Conservation (phyloP, 1,140 invertebrate species). For the Delia radicum region DNA sequence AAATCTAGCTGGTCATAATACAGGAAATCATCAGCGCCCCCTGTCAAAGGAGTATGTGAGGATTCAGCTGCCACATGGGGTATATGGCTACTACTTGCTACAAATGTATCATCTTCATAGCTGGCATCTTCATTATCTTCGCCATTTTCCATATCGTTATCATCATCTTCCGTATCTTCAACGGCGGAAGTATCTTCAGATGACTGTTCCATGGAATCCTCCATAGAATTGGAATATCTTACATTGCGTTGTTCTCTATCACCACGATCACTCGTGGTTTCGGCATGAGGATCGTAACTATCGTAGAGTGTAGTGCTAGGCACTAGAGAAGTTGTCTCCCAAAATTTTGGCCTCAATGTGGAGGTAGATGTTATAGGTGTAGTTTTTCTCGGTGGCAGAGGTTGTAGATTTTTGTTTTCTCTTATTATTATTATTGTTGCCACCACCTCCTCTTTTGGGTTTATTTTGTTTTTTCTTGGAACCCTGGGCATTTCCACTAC, state of each 20-base stretch:
- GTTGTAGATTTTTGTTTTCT: slow-evolving; percentile 18
- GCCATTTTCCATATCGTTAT: background rate
- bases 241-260: slow-evolving; percentile 45
- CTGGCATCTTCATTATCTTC: slow-evolving; percentile 27
- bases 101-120: slow-evolving; percentile 22
- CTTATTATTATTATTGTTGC: slow-evolving; percentile 20
- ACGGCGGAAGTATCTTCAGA: slow-evolving; percentile 21
- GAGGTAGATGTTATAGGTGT: slow-evolving; percentile 21
- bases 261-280: slow-evolving; percentile 49
- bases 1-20: slow-evolving; percentile 49
- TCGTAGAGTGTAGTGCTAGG: slow-evolving; percentile 33
- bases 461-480: slow-evolving; percentile 24
- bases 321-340: slow-evolving; percentile 43
- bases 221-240: slow-evolving; percentile 30
- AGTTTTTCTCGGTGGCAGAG: slow-evolving; percentile 7
- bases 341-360: background rate
- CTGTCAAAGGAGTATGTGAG: slow-evolving; percentile 31
- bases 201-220: slow-evolving; percentile 28
- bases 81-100: background rate
- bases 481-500: background rate
- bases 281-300: slow-evolving; percentile 33
- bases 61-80: background rate
- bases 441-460: background rate
- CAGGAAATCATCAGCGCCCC: slow-evolving; percentile 42
- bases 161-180: slow-evolving; percentile 23